Conservation (phyloP, 2,888 invertebrate genomes). For the Drosophila picticornis region DNA sequence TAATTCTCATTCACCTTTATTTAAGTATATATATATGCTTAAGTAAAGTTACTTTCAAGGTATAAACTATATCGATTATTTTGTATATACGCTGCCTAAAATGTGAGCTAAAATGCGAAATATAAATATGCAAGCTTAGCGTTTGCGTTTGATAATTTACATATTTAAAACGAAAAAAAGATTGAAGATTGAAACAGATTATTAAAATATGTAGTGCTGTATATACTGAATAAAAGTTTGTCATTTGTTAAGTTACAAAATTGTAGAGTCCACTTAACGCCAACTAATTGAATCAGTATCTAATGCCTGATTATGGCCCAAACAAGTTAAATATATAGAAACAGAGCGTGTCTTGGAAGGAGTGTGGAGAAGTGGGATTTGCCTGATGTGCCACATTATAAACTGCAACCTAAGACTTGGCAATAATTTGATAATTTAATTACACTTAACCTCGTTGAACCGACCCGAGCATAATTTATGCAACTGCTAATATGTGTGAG, state of each 20-base stretch:
- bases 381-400: conserved; percentile 68
- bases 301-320: conserved; percentile 66
- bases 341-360: not conserved
- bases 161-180: not conserved
- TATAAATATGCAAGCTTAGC: too few relatives aligned
- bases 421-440: conserved; percentile 81
- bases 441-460: conserved; percentile 80
- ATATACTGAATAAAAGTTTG: conserved; percentile 34
- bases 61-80: not conserved
- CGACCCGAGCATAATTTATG: conserved; percentile 70
- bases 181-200: not conserved
- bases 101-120: not conserved
- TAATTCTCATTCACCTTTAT: not conserved
- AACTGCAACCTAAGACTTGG: conserved; percentile 81
- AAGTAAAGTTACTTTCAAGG: not conserved
- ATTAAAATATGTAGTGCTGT: not conserved
- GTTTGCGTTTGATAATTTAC: not conserved
- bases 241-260: conserved; percentile 20
- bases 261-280: conserved; percentile 54
- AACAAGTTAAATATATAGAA: conserved; percentile 27
- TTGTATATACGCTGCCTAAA: not conserved
- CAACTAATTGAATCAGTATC: conserved; percentile 75
- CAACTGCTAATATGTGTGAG: conserved; percentile 55
- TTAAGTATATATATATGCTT: not conserved
- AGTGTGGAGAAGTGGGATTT: not conserved